phyloP scores from a whole-genome alignment of 2,888 invertebrate species.

The Acanthopleura granulata region DNA sequence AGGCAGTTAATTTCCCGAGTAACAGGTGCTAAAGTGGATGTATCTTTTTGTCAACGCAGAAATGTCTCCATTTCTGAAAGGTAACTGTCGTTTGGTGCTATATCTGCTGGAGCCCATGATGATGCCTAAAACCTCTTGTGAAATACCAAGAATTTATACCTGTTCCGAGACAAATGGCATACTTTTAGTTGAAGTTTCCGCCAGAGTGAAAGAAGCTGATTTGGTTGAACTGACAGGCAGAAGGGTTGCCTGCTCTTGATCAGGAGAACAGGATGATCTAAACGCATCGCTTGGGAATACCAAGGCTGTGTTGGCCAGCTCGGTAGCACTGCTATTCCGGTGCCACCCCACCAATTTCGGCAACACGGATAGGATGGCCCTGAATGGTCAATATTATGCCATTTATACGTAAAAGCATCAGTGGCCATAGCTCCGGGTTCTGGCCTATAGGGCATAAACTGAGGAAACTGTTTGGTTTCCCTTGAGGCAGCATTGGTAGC shows the following conservation, averaged over 20 bases:
- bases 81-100: conserved; percentile 8
- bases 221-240: neutral
- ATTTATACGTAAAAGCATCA: too few relatives aligned
- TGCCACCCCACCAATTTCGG: conserved; percentile 15
- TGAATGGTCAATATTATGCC: conserved; percentile 1
- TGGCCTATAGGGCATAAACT: too few relatives aligned
- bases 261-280: conserved; percentile 14
- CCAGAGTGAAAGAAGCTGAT: neutral
- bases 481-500: too few relatives aligned
- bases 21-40: conserved; percentile 18
- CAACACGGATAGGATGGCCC: conserved; percentile 15
- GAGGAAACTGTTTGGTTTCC: too few relatives aligned
- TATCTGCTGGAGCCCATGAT: conserved; percentile 8
- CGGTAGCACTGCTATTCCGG: conserved; percentile 15
- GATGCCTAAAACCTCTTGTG: neutral
- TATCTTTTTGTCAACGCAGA: conserved; percentile 3
- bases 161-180: conserved; percentile 4
- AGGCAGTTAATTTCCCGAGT: too few relatives aligned
- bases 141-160: neutral
- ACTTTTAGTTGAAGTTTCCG: neutral
- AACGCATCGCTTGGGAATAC: conserved; percentile 17
- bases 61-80: conserved; percentile 6
- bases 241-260: neutral
- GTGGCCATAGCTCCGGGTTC: too few relatives aligned
- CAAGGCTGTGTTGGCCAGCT: conserved; percentile 24